phyloP scores from a whole-genome alignment of 2,113 vertebrate genomes.

The Carollia perspicillata region DNA sequence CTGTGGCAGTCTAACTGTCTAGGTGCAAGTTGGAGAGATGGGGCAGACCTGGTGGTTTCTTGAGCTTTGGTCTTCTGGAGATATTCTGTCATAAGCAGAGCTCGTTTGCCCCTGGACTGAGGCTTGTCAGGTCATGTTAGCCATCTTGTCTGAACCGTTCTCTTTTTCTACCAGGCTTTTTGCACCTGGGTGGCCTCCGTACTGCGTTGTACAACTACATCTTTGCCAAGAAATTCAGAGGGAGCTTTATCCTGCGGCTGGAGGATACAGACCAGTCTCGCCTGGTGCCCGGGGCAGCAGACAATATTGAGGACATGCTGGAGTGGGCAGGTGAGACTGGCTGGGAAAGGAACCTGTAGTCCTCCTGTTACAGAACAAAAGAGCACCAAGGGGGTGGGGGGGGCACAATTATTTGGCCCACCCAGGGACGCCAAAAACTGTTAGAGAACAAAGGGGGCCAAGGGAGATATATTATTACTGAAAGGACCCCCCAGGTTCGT shows the following conservation, averaged over 20 bases:
- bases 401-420: too few relatives aligned
- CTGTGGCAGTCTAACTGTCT: neutral
- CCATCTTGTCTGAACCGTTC: neutral
- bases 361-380: neutral
- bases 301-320: constrained; percentile 92
- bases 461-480: too few relatives aligned
- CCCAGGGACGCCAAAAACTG: too few relatives aligned
- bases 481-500: too few relatives aligned
- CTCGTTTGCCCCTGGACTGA: neutral
- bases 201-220: constrained; percentile 96
- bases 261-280: constrained; percentile 94
- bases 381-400: too few relatives aligned
- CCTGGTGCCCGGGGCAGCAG: constrained; percentile 88
- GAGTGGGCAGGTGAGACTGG: constrained; percentile 91
- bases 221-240: constrained; percentile 91
- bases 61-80: neutral
- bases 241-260: constrained; percentile 90
- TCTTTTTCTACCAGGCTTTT: constrained; percentile 83
- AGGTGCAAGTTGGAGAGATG: neutral
- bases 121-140: neutral
- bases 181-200: constrained; percentile 94
- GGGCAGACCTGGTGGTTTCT: neutral
- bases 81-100: neutral
- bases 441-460: too few relatives aligned
- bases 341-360: neutral